These are phyloP conservation scores for Phoenicopterus ruber DNA, from an alignment of 2,113 vertebrate genomes.

Conservation along the genomic window DNA sequence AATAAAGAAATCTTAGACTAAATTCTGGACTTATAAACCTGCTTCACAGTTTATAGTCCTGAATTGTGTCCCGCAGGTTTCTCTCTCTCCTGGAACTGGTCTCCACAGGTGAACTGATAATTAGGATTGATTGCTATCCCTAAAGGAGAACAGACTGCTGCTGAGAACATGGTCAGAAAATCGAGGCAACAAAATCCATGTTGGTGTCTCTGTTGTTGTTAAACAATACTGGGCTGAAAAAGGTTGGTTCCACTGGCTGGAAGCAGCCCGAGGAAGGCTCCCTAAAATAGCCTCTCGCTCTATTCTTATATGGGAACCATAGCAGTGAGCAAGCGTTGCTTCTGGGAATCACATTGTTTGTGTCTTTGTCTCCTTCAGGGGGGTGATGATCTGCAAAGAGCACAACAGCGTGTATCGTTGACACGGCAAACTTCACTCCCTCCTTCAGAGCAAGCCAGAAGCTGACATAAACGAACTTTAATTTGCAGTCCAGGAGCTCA, in stretches of 20 bases:
- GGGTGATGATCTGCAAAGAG: not conserved
- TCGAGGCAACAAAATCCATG: not conserved
- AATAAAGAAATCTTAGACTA: not conserved
- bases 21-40: not conserved
- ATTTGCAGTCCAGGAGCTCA: not conserved
- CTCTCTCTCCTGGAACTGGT: not conserved
- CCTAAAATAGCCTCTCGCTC: constrained; percentile 39
- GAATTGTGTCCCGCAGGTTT: not conserved
- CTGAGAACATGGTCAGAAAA: not conserved
- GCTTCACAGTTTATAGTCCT: not conserved
- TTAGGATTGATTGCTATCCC: not conserved
- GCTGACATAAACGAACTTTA: not conserved
- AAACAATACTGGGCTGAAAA: not conserved
- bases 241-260: not conserved
- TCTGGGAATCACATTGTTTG: not conserved
- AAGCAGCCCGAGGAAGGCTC: not conserved
- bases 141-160: not conserved
- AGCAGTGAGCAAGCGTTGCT: not conserved
- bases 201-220: not conserved
- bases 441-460: not conserved
- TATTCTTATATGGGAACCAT: constrained; percentile 28
- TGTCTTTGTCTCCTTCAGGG: constrained; percentile 44
- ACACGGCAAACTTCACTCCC: not conserved
- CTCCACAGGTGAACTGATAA: not conserved
- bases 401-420: not conserved